Evolutionary conservation across 2,797 vertebrate species (phyloP).

Genomic region (Hippoglossus hippoglossus): DNA sequence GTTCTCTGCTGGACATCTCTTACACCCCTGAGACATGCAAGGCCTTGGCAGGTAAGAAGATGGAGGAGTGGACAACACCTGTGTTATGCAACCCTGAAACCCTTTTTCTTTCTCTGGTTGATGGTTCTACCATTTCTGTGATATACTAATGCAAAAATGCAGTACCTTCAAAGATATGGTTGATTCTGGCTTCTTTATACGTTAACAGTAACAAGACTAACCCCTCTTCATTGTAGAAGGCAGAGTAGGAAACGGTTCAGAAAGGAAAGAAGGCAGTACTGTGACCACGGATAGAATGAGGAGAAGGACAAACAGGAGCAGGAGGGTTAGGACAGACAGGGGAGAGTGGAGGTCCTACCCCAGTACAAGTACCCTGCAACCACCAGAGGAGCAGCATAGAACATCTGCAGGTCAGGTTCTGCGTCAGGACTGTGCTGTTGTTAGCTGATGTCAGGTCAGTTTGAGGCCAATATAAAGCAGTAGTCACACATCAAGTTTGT

Average conservation of each 20-base stretch:
- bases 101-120: background rate
- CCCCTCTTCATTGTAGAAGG: constrained; percentile 56
- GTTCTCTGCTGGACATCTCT: constrained; percentile 95
- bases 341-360: constrained; percentile 45
- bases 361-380: constrained; percentile 42
- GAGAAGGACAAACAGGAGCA: constrained; percentile 64
- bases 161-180: background rate
- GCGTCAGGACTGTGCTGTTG: background rate
- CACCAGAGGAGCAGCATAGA: constrained; percentile 31
- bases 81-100: background rate
- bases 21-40: constrained; percentile 93
- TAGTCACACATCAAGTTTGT: no score
- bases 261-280: constrained; percentile 41
- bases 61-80: background rate
- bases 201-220: constrained; percentile 31
- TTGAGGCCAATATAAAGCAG: background rate
- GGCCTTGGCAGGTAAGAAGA: constrained; percentile 83
- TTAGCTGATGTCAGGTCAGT: background rate
- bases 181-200: background rate
- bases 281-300: constrained; percentile 45
- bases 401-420: constrained; percentile 58
- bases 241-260: constrained; percentile 63
- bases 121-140: background rate
- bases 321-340: constrained; percentile 64
- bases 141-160: background rate